Conservation (phyloP, 2,797 vertebrate genomes). For the Cryptoblepharus egeriae region DNA sequence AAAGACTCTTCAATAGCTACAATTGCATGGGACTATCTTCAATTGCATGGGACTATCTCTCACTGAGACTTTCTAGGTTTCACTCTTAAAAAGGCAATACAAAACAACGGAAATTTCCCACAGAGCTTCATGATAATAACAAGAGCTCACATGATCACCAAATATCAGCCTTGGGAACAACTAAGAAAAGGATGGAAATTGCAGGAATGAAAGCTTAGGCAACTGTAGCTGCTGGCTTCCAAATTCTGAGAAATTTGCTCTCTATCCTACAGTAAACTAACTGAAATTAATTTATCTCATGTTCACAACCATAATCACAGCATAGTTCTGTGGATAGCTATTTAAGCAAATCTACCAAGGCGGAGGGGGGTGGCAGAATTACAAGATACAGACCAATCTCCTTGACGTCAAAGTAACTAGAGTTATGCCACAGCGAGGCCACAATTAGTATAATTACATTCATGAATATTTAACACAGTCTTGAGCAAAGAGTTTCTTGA, state of each 20-base stretch:
- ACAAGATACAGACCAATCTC: neutral
- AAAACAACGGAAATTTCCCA: neutral
- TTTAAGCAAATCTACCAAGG: constrained; percentile 12
- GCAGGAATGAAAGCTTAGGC: neutral
- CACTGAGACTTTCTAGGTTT: no score
- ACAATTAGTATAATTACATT: constrained; percentile 42
- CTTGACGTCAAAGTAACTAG: constrained; percentile 24
- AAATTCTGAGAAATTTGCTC: no score
- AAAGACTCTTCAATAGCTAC: no score
- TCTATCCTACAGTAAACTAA: neutral
- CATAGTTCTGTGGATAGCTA: neutral
- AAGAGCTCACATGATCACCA: neutral
- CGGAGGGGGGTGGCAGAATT: neutral
- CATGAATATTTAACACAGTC: constrained; percentile 17
- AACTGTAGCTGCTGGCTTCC: neutral
- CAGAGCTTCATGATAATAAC: neutral
- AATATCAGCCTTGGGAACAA: neutral
- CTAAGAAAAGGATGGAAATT: neutral
- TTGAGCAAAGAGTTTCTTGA: constrained; percentile 38
- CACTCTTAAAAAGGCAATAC: no score
- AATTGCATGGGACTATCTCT: no score
- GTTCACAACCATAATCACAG: neutral
- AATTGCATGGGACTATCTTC: no score
- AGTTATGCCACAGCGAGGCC: constrained; percentile 30
- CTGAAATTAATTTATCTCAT: constrained; percentile 6